Base-by-base conservation (phyloP, 2,888 invertebrate species). In the Anarsia innoxiella region DNA sequence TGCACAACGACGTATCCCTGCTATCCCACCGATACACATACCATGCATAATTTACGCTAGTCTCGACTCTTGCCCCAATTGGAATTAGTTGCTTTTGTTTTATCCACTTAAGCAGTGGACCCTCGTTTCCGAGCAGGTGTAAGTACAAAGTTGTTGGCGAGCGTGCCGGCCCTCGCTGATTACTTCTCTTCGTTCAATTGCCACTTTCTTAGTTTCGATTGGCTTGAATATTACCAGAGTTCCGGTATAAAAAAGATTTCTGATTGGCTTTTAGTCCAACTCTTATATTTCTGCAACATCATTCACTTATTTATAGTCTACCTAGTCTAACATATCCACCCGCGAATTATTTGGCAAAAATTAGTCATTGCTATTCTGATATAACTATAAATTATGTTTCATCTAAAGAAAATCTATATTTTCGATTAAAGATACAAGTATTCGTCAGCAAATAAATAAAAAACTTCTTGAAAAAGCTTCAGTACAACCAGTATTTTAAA, bases 141-240 rank as follows among this genome's bases (percentile, higher is more conserved):
- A 63, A 66, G 62, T 62, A 56, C 64, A 53, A 66, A 67, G 62
- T 65, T 64, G 52, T 53, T 45, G 40, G 49, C 46, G 52, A 50
- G 49, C 53, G 51, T 53, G 51, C 58, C 52, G 45, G 57, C 56
- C 53, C 53, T 58, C 51, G 48, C 55, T 63, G 64, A 68, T 69
- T 67, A 62, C 61, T 63, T 53, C 49, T 53, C 52, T 52, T 48
- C 53, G 56, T 54, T 53, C 59, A 59, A 60, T 64, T 62, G 59
- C 59, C 63, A 57, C 57, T 54, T 59, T 53, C 53, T 61, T 62
- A 61, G 58, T 66, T 61, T 54, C 50, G 54, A 63, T 66, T 63
- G 59, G 59, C 49, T 56, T 42, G n/a, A n/a, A n/a, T n/a, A n/a
- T n/a, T n/a, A n/a, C n/a, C n/a, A n/a, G 44, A 59, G 51, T 48